phyloP scores from a whole-genome alignment of 2,888 invertebrate genomes.

The Ormyrus rosae region DNA sequence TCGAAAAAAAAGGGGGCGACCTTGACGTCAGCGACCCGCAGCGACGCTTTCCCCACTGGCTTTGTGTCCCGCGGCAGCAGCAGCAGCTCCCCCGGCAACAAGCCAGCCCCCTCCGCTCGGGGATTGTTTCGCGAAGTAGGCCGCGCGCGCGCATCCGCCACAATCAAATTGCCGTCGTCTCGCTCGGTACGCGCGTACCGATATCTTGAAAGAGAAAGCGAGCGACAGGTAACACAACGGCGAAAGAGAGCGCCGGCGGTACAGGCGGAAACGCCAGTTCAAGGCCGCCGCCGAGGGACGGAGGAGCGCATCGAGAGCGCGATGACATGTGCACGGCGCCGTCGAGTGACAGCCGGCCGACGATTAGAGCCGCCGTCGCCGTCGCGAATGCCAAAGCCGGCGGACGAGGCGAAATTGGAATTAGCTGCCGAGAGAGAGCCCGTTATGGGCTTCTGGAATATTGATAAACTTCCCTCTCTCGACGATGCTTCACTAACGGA shows the following conservation, averaged over 20 bases:
- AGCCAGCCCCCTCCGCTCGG: conserved; percentile 50
- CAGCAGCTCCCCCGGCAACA: conserved; percentile 55
- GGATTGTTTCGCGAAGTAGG: conserved; percentile 70
- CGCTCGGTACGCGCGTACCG: background rate
- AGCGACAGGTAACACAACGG: background rate
- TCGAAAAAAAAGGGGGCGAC: conserved; percentile 51
- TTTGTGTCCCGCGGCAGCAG: conserved; percentile 37
- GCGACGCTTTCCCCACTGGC: background rate
- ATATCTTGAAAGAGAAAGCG: conserved; percentile 32
- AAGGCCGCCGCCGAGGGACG: conserved; percentile 28
- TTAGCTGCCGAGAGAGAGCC: too few relatives aligned
- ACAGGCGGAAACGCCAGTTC: conserved; percentile 21
- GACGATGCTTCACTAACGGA: too few relatives aligned
- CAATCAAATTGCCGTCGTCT: conserved; percentile 23
- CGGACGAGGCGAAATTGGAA: too few relatives aligned
- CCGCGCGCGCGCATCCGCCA: conserved; percentile 60
- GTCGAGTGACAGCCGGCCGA: too few relatives aligned
- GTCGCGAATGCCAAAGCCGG: background rate
- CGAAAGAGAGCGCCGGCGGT: background rate
- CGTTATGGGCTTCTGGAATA: too few relatives aligned
- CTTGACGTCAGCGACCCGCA: conserved; percentile 59
- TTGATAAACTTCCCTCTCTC: too few relatives aligned
- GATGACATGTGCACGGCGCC: too few relatives aligned
- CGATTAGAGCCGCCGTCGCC: background rate
- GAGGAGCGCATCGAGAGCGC: background rate